Conservation (phyloP, 2,113 vertebrate genomes). For the Bucco capensis region DNA sequence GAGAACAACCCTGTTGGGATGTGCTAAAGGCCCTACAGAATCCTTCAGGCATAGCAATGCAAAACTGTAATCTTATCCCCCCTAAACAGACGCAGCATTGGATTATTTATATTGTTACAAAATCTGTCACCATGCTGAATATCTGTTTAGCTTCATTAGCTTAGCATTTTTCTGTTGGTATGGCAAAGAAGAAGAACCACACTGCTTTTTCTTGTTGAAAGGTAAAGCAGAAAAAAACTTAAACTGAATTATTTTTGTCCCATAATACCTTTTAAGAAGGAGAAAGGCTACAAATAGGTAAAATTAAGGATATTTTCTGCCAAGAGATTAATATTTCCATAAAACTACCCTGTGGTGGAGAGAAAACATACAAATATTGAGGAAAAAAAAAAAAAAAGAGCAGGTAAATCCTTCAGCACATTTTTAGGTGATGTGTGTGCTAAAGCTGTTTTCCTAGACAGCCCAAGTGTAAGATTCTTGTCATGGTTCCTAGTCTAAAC, state of each 20-base stretch:
- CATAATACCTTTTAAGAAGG: background rate
- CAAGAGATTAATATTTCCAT: background rate
- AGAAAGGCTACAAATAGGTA: background rate
- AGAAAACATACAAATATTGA: background rate
- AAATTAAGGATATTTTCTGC: background rate
- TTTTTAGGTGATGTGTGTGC: constrained; percentile 49
- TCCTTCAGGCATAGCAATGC: background rate
- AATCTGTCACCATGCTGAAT: background rate
- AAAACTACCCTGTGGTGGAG: background rate
- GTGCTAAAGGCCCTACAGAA: background rate
- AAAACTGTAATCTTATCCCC: background rate
- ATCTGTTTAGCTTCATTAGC: background rate
- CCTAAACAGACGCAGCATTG: background rate
- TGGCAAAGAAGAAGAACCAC: background rate
- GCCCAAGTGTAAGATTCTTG: constrained; percentile 68
- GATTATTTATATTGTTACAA: background rate
- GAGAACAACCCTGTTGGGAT: background rate
- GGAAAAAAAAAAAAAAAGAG: constrained; percentile 31
- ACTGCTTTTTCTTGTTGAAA: background rate
- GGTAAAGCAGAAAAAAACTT: background rate
- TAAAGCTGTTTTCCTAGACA: constrained; percentile 66
- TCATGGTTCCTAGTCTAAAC: constrained; percentile 58
- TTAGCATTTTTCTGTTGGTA: background rate
- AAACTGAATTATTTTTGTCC: background rate
- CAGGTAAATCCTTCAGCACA: constrained; percentile 12